Evolutionary conservation across 2,797 vertebrate genomes (phyloP), one percentile per base, ranked within the genome.

Genomic region (Rhincodon typus): DNA sequence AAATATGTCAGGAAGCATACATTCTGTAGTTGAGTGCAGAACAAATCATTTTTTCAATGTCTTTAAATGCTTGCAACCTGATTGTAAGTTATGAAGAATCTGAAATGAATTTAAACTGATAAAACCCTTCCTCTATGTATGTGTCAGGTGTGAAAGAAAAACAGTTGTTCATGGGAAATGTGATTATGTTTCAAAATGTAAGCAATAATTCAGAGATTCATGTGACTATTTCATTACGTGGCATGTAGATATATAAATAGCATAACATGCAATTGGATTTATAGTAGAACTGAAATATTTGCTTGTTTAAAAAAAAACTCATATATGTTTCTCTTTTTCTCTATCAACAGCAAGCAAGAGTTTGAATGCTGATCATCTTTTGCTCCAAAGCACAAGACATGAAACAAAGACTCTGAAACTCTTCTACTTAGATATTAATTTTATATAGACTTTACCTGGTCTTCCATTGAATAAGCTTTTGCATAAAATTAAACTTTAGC

Each of bases 301-400:
- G 94, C 74, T 74, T 77, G 46, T 53, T n/a, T 77, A 53, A 42
- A 42, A 8, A 8, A 95, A 53, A 53, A 74, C 46, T 95, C 30
- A 74, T 74, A 77, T 21, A 6, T 95, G 25, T 53, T 74, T 34
- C 46, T 34, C 46, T 77, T 77, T 91, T 77, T 95, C 91, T 94
- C 91, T 74, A 13, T 95, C 94, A 53, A 95, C 94, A 95, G 94
- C 69, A 95, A 95, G 94, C 94, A 95, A 95, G 94, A 95, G 69
- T 95, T 95, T 95, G 94, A 95, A 95, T 95, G 69, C 70, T 95
- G 94, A 95, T 95, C 94, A 95, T 77, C 94, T 77, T 95, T 95
- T 95, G 70, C 70, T 95, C 70, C 94, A 95, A 95, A 95, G 94
- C 94, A 95, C 94, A 95, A 95, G 67, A 77, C 69, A 38, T 34